Conservation (phyloP, 2,888 invertebrate species). For the Psylliodes chrysocephalus region DNA sequence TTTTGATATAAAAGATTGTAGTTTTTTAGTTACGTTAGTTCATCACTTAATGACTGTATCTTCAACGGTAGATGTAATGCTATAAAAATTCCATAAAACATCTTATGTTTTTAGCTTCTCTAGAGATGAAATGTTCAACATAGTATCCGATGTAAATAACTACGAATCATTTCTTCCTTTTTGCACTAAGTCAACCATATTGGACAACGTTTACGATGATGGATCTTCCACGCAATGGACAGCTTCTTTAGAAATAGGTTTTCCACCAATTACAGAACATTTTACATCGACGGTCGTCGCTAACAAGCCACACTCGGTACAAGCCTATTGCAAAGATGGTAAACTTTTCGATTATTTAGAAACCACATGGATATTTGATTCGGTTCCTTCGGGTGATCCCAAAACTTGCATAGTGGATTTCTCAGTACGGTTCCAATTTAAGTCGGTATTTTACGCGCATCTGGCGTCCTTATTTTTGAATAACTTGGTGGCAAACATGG, state of each 20-base stretch:
- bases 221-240: slow-evolving; percentile 66
- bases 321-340: slow-evolving; percentile 89
- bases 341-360: slow-evolving; percentile 86
- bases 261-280: slow-evolving; percentile 85
- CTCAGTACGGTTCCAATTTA: slow-evolving; percentile 91
- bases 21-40: too few species aligned
- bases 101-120: slow-evolving; percentile 82
- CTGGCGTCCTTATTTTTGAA: slow-evolving; percentile 94
- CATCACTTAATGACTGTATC: too few species aligned
- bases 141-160: slow-evolving; percentile 88
- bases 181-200: slow-evolving; percentile 85
- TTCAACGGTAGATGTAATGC: neutral
- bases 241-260: slow-evolving; percentile 85
- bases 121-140: slow-evolving; percentile 90
- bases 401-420: slow-evolving; percentile 88
- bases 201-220: slow-evolving; percentile 52
- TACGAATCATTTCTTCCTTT: slow-evolving; percentile 91
- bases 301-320: slow-evolving; percentile 78
- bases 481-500: slow-evolving; percentile 93
- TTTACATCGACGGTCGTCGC: slow-evolving; percentile 70
- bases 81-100: slow-evolving; percentile 8
- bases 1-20: too few species aligned
- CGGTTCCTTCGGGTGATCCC: slow-evolving; percentile 78
- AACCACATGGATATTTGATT: slow-evolving; percentile 90
- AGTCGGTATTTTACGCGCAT: slow-evolving; percentile 86